These are phyloP conservation scores for Dynastes tityus DNA, from an alignment of 2,888 invertebrate genomes.

Conservation along the genomic window DNA sequence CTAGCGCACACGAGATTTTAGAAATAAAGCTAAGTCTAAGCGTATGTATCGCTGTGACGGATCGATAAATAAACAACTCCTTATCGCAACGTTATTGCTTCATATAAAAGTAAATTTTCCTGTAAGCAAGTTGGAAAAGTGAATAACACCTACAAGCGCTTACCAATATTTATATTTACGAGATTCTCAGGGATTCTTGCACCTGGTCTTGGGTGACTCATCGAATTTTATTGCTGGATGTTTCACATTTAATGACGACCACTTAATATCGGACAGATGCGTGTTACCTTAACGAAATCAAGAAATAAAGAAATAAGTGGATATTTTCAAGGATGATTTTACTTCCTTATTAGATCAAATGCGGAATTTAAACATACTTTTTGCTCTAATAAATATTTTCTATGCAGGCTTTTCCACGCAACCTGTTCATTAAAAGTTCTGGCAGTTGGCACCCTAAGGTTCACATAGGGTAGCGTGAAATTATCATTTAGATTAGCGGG, in stretches of 20 bases:
- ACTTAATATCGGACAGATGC: background rate
- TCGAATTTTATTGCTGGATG: slow-evolving; percentile 21
- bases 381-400: no score
- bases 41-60: slow-evolving; percentile 1
- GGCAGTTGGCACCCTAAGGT: no score
- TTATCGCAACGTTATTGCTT: slow-evolving; percentile 7
- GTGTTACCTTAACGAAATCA: background rate
- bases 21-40: background rate
- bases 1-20: no score
- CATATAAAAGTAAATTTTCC: slow-evolving; percentile 19
- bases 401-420: no score
- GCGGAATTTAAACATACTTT: no score
- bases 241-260: background rate
- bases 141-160: slow-evolving; percentile 17
- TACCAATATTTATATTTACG: slow-evolving; percentile 16
- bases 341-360: no score
- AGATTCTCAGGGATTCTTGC: background rate
- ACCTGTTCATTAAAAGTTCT: no score
- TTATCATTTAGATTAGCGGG: no score
- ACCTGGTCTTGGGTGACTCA: slow-evolving; percentile 14
- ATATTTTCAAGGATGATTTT: background rate
- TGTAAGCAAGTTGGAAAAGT: background rate
- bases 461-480: no score
- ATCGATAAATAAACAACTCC: slow-evolving; percentile 9
- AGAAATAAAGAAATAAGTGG: slow-evolving; percentile 1